phyloP scores from a whole-genome alignment of 2,113 vertebrate genomes.

The Elanus axillaris region DNA sequence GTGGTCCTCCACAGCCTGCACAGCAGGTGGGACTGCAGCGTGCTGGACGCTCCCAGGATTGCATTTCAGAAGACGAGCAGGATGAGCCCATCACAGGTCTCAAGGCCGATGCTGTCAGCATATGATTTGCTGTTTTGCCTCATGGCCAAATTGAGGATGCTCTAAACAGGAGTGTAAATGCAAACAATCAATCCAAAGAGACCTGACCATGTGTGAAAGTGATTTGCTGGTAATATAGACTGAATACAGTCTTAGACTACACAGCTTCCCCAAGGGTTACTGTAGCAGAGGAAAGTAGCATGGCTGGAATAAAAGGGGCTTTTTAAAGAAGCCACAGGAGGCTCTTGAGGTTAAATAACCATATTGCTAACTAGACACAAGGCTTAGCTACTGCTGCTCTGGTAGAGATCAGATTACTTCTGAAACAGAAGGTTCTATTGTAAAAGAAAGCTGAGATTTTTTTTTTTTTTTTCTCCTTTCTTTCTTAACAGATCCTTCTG shows the following conservation, averaged over 20 bases:
- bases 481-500: neutral
- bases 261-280: neutral
- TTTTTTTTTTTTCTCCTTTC: neutral
- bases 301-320: neutral
- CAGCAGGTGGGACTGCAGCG: neutral
- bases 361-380: neutral
- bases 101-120: neutral
- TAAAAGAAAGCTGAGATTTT: neutral
- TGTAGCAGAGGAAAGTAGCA: neutral
- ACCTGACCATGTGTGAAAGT: neutral
- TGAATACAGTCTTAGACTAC: neutral
- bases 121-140: neutral
- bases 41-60: fast-evolving
- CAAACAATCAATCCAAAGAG: neutral
- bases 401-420: neutral
- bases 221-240: neutral
- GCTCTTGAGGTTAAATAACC: neutral
- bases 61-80: neutral
- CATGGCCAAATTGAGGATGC: neutral
- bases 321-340: neutral
- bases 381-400: neutral
- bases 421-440: neutral
- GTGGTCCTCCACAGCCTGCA: neutral
- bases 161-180: neutral
- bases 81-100: neutral